Evolutionary conservation across 1,140 invertebrate species (phyloP).

Genomic region (Euborellia annulipes): DNA sequence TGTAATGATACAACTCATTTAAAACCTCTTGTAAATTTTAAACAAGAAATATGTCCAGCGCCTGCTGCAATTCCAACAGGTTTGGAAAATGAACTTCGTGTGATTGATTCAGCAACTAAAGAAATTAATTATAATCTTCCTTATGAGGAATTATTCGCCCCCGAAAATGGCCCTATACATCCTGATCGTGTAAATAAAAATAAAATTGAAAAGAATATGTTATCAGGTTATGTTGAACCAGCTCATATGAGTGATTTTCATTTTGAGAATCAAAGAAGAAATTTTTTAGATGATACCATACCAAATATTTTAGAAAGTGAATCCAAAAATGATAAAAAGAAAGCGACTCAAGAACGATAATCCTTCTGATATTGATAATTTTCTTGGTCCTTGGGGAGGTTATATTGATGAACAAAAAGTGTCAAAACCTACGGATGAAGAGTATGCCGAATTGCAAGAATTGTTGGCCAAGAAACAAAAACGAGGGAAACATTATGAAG

Average conservation of each 20-base stretch:
- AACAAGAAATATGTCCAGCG: too few species aligned
- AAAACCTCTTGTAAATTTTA: too few species aligned
- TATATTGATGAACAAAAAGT: slow-evolving; percentile 81
- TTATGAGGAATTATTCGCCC: slow-evolving; percentile 90
- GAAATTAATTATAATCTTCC: slow-evolving; percentile 87
- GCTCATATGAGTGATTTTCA: slow-evolving; percentile 94
- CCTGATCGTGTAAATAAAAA: slow-evolving; percentile 83
- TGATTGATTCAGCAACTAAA: slow-evolving; percentile 54
- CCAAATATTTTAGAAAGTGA: too few species aligned
- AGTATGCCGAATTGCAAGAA: slow-evolving; percentile 84
- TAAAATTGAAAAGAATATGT: slow-evolving; percentile 71
- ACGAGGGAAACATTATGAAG: slow-evolving; percentile 65
- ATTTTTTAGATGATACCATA: too few species aligned
- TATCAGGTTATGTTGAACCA: slow-evolving; percentile 88
- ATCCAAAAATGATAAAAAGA: slow-evolving; percentile 54
- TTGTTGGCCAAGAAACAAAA: slow-evolving; percentile 84
- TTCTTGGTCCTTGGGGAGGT: slow-evolving; percentile 93
- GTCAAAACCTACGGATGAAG: slow-evolving; percentile 76
- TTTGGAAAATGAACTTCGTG: slow-evolving; percentile 34
- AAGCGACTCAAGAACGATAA: slow-evolving; percentile 85
- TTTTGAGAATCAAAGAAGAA: slow-evolving; percentile 94
- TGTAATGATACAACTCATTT: too few species aligned
- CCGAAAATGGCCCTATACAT: slow-evolving; percentile 77
- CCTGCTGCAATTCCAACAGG: slow-evolving; percentile 16
- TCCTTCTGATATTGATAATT: slow-evolving; percentile 84